These are phyloP conservation scores for Pectinophora gossypiella DNA, from an alignment of 1,140 invertebrate species.

Conservation along the genomic window DNA sequence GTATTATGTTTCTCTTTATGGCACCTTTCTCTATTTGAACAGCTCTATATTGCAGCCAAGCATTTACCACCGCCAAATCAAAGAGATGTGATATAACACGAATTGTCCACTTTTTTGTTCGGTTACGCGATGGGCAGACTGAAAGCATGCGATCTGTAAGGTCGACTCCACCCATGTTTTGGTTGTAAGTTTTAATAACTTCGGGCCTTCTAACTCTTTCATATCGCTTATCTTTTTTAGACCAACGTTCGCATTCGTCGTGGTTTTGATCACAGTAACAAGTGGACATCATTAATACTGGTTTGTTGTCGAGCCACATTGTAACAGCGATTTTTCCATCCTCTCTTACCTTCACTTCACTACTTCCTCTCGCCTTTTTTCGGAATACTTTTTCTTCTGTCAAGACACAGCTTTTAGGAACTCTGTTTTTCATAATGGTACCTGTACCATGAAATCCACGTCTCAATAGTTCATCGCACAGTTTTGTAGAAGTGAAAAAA, in stretches of 20 bases:
- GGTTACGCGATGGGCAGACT: constrained; percentile 1
- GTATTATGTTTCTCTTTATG: background rate
- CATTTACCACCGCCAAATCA: constrained; percentile 4
- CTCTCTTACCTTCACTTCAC: background rate
- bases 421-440: constrained; percentile 1
- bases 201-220: background rate
- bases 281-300: background rate
- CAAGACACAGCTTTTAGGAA: background rate
- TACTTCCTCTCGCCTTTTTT: background rate
- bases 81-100: constrained; percentile 4
- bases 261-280: background rate
- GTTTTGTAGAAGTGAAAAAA: background rate
- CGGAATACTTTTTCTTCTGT: background rate
- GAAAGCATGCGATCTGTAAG: constrained; percentile 3
- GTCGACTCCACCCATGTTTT: constrained; percentile 6
- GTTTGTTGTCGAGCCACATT: constrained; percentile 3
- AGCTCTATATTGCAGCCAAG: constrained; percentile 1
- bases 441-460: background rate
- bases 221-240: background rate
- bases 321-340: background rate
- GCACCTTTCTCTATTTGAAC: background rate
- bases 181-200: background rate
- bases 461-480: background rate
- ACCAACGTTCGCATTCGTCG: constrained; percentile 3
- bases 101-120: constrained; percentile 6